phyloP scores from a whole-genome alignment of 1,140 invertebrate species.

The Caenorhabditis brenneri region DNA sequence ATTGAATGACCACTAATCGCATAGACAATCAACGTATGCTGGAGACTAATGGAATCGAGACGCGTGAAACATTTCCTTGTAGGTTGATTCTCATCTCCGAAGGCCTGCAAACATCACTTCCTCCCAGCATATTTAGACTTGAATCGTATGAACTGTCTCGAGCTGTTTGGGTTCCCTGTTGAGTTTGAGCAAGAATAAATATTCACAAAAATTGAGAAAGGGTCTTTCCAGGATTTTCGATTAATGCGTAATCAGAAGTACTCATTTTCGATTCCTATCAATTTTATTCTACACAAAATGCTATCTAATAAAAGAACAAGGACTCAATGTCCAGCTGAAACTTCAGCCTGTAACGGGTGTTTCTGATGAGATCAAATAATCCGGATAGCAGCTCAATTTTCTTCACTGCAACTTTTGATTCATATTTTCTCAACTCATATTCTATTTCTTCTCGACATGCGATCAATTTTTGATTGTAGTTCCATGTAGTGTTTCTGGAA shows the following conservation, averaged over 20 bases:
- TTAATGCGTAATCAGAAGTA: too few relatives aligned
- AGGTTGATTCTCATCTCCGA: too few relatives aligned
- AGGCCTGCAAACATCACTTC: background rate
- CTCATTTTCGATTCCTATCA: background rate
- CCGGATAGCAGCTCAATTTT: too few relatives aligned
- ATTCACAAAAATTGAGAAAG: background rate
- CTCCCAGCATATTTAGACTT: background rate
- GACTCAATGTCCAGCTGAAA: background rate
- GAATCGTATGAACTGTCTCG: background rate
- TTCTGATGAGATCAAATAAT: background rate
- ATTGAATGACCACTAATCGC: too few relatives aligned
- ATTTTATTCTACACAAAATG: background rate
- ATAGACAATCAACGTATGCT: too few relatives aligned
- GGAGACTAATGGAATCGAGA: too few relatives aligned
- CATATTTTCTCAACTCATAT: background rate
- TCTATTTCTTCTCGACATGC: background rate
- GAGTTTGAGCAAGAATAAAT: background rate
- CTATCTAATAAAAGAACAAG: background rate
- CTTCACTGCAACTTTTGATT: background rate
- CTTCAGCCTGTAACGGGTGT: background rate
- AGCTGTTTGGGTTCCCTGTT: background rate
- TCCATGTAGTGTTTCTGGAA: constrained; percentile 22
- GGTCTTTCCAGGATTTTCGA: too few relatives aligned
- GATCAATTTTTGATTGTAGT: background rate
- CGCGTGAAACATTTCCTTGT: too few relatives aligned